Base-by-base conservation (phyloP, 2,113 vertebrate species). In the Planiliza haematocheilus region DNA sequence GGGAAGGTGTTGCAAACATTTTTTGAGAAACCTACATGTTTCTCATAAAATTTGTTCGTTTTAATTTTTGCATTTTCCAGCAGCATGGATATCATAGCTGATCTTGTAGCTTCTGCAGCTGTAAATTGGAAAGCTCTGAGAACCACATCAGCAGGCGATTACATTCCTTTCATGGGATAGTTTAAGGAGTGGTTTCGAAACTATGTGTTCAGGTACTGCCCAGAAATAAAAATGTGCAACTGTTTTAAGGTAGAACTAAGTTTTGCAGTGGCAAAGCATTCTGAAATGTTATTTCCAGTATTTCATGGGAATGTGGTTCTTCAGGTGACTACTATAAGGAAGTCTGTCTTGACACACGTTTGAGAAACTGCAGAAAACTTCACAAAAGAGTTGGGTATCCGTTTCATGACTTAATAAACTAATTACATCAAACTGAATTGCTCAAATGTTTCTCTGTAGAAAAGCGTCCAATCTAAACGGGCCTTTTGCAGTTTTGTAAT, bases 121-220 rank as follows among this genome's bases (percentile, higher is more conserved):
- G 42, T 34, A 30, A 46, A 70, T 4, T 7, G 9, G 9, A 58
- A 14, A n/a, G 24, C 3, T 30, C 6, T 10, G 2, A 7, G 14
- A 46, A 46, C 38, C 10, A 10, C 16, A 11, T 2, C 1, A 14
- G 3, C 68, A 77, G 76, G 51, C 71, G 38, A 64, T 34, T 1
- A 1, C 81, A 88, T 88, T 87, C 86, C 84, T 59, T 0, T 24
- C 8, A 0, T 37, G 84, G 84, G 84, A 74, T 74, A 0, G 79
- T 81, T 72, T n/a, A 55, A 81, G 86, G 86, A 81, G 87, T 20
- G 90, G 78, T 24, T 42, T 8, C 9, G 7, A 82, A 83, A 55
- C 43, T 18, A 58, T 74, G n/a, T 58, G 51, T 69, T 82, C 56
- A 56, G n/a, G 16, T 16, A 37, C 6, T 1, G 24, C 24, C 24